Evolutionary conservation across 2,888 invertebrate genomes (phyloP).

Genomic region (Anorthoa munda): DNA sequence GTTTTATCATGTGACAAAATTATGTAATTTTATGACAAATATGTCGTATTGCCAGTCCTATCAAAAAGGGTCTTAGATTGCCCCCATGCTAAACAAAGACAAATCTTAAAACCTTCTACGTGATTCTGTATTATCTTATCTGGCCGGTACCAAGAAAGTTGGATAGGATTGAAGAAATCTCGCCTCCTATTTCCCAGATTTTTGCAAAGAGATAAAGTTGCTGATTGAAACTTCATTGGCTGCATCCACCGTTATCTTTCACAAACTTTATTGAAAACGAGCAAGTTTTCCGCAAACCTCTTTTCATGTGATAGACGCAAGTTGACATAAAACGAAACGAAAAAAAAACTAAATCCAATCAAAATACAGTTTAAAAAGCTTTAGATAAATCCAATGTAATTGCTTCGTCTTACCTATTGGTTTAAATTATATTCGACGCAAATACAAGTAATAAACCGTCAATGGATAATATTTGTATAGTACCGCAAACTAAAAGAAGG

Average conservation of each 20-base stretch:
- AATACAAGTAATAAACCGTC: background rate
- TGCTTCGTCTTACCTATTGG: background rate
- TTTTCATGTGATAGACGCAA: conserved; percentile 17
- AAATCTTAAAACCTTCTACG: background rate
- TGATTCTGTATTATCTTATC: background rate
- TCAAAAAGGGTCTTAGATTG: too few species aligned
- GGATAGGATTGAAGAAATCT: background rate
- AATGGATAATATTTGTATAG: conserved; percentile 2
- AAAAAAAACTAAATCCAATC: conserved; percentile 7
- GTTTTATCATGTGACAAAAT: too few species aligned
- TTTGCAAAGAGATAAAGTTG: conserved; percentile 10
- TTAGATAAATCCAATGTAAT: conserved; percentile 1
- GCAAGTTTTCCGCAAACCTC: conserved; percentile 13
- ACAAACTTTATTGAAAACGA: conserved; percentile 12
- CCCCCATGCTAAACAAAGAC: background rate
- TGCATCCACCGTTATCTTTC: conserved; percentile 27
- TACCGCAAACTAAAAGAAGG: background rate
- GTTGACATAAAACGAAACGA: conserved; percentile 4
- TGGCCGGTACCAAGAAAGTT: background rate
- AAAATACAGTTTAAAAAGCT: background rate
- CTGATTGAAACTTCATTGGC: conserved; percentile 20
- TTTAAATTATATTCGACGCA: background rate
- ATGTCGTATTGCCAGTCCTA: too few species aligned
- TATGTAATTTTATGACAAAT: too few species aligned
- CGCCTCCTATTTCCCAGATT: background rate